Evolutionary conservation across 2,113 vertebrate genomes (phyloP).

Genomic region (Engystomops pustulosus): DNA sequence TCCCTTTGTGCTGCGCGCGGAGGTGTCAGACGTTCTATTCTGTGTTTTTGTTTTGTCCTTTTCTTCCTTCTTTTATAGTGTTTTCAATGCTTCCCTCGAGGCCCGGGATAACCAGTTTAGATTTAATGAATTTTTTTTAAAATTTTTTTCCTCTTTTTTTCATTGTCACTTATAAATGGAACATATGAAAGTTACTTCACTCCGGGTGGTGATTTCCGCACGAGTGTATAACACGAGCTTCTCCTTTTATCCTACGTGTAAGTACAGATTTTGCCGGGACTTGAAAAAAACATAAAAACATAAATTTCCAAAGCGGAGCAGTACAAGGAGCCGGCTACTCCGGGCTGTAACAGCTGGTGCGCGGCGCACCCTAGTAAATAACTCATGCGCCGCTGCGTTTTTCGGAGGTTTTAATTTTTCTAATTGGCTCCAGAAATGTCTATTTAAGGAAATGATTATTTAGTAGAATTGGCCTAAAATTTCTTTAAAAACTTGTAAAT

Average conservation of each 20-base stretch:
- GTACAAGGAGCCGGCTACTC: not conserved
- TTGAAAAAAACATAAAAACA: not conserved
- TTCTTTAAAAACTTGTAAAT: not conserved
- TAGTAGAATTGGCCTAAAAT: not conserved
- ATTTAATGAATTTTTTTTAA: slow-evolving; percentile 43
- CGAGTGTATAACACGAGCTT: slow-evolving; percentile 2
- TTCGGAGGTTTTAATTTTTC: not conserved
- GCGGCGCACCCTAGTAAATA: not conserved
- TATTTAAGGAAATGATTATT: not conserved
- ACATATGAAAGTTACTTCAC: slow-evolving; percentile 23
- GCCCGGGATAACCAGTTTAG: slow-evolving; percentile 12
- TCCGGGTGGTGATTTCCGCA: not conserved
- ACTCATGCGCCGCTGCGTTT: not conserved
- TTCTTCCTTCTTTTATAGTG: not conserved
- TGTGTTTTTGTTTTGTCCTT: slow-evolving; percentile 7
- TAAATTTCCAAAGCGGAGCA: not conserved
- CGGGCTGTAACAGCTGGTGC: not conserved
- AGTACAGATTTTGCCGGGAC: slow-evolving; percentile 6
- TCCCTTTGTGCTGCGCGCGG: not conserved
- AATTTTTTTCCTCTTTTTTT: slow-evolving; percentile 21
- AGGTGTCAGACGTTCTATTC: not conserved
- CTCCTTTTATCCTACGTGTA: not conserved
- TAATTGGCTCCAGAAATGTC: not conserved
- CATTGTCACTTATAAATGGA: slow-evolving; percentile 36
- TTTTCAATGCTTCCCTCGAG: slow-evolving; percentile 20